These are phyloP conservation scores for Myripristis jacobus DNA, from an alignment of 2,797 vertebrate genomes.

Conservation along the genomic window DNA sequence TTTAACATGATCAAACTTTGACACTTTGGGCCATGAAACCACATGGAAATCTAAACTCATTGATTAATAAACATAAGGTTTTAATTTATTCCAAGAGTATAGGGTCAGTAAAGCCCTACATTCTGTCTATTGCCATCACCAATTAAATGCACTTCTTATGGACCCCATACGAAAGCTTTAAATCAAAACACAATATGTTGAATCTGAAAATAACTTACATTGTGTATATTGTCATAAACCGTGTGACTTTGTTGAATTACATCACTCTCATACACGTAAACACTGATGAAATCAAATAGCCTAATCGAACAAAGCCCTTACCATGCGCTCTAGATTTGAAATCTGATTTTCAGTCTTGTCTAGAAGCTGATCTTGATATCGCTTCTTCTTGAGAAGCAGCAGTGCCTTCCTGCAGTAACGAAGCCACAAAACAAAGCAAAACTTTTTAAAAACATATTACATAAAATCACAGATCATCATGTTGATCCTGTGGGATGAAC, in stretches of 20 bases:
- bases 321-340: slow-evolving; percentile 93
- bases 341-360: slow-evolving; percentile 93
- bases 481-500: background rate
- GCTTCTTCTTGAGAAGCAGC: slow-evolving; percentile 93
- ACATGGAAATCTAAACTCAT: background rate
- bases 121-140: background rate
- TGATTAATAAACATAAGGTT: no score
- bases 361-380: slow-evolving; percentile 92
- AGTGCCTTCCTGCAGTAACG: slow-evolving; percentile 86
- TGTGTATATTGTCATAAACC: no score
- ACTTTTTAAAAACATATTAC: background rate
- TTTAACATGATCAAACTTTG: background rate
- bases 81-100: background rate
- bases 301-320: slow-evolving; percentile 63
- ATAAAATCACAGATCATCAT: background rate
- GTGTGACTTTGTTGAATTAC: background rate
- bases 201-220: background rate
- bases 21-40: background rate
- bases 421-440: background rate
- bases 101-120: background rate
- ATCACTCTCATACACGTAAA: background rate
- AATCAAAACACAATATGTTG: background rate
- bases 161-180: background rate
- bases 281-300: background rate
- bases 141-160: background rate